Conservation (phyloP, 2,797 vertebrate species). For the Syngnathus acus region DNA sequence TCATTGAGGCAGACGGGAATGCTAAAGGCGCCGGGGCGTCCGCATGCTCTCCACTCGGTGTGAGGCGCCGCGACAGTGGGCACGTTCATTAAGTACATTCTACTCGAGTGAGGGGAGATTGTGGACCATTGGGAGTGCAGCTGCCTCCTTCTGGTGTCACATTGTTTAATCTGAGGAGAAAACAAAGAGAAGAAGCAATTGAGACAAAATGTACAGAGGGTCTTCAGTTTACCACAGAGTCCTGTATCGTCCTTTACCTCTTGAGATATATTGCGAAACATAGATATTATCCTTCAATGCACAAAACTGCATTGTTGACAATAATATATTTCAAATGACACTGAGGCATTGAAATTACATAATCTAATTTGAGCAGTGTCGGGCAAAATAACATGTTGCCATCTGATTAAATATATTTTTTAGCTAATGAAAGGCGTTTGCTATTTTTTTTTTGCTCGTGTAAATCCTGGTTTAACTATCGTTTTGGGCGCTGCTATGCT, state of each 20-base stretch:
- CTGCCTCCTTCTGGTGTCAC: conserved; percentile 58
- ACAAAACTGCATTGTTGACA: too few species aligned
- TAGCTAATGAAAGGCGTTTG: not conserved
- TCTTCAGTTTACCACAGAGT: not conserved
- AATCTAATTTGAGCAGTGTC: too few species aligned
- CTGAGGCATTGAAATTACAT: too few species aligned
- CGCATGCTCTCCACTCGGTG: conserved; percentile 86
- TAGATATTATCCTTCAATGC: too few species aligned
- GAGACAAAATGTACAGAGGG: not conserved
- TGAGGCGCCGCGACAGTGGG: conserved; percentile 83
- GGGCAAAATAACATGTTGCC: too few species aligned
- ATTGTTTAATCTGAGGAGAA: conserved; percentile 65
- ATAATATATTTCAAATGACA: too few species aligned
- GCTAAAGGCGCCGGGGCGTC: conserved; percentile 75
- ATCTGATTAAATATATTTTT: not conserved
- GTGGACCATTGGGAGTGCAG: conserved; percentile 41
- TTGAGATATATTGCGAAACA: too few species aligned
- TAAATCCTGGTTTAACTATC: not conserved
- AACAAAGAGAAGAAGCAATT: conserved; percentile 9
- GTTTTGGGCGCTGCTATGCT: not conserved
- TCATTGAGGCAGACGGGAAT: conserved; percentile 83
- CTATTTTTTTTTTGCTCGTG: too few species aligned
- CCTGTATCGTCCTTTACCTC: too few species aligned
- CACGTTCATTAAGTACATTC: conserved; percentile 96
- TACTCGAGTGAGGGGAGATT: conserved; percentile 65